Evolutionary conservation across 2,113 vertebrate genomes (phyloP).

Genomic region (Pygoscelis antarcticus): DNA sequence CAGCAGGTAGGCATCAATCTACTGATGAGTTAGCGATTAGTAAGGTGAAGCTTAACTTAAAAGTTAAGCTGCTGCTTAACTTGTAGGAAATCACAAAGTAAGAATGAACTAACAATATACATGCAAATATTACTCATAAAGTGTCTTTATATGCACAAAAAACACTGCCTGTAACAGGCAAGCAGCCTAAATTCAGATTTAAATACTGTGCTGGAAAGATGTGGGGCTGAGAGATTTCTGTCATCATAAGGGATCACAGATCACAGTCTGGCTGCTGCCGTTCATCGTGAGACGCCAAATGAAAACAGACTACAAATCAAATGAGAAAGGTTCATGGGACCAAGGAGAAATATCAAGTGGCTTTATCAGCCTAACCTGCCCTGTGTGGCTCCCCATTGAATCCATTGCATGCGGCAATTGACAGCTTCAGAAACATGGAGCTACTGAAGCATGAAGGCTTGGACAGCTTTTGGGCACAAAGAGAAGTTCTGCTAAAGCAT

Average conservation of each 20-base stretch:
- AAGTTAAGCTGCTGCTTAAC: not conserved
- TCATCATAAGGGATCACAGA: not conserved
- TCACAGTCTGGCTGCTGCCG: fast-evolving
- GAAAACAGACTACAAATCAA: not conserved
- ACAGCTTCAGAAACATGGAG: not conserved
- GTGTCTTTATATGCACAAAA: not conserved
- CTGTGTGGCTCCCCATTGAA: not conserved
- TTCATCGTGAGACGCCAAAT: not conserved
- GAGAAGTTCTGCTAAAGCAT: not conserved
- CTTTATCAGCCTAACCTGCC: not conserved
- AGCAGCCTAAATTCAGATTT: not conserved
- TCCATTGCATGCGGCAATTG: fast-evolving
- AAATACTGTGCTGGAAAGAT: not conserved
- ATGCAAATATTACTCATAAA: not conserved
- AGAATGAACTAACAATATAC: not conserved
- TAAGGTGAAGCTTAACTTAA: not conserved
- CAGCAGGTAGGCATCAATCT: not conserved
- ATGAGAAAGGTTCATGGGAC: not conserved
- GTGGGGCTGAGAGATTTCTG: not conserved
- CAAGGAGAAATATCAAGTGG: not conserved
- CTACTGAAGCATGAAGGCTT: not conserved
- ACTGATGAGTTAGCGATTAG: not conserved
- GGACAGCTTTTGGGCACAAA: not conserved
- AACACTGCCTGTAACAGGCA: not conserved
- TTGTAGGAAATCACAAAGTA: not conserved